These are phyloP conservation scores for Planiliza haematocheilus DNA, from an alignment of 2,113 vertebrate species.

Conservation along the genomic window DNA sequence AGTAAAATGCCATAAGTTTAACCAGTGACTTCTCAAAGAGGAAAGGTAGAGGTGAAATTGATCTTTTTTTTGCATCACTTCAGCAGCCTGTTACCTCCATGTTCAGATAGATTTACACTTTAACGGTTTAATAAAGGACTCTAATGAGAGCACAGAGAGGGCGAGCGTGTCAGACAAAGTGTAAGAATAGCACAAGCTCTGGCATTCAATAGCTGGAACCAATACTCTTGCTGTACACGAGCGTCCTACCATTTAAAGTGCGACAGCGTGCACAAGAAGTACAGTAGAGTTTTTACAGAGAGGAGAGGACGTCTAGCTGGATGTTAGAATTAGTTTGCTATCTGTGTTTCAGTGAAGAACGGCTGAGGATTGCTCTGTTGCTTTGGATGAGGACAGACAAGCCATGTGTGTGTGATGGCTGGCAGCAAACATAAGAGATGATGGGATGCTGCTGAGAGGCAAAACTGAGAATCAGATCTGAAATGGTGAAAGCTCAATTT, in stretches of 20 bases:
- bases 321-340: slow-evolving; percentile 7
- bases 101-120: slow-evolving; percentile 3
- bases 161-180: slow-evolving; percentile 48
- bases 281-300: slow-evolving; percentile 12
- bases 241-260: slow-evolving; percentile 49
- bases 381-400: slow-evolving; percentile 5
- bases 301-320: background rate
- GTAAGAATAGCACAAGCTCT: slow-evolving; percentile 66
- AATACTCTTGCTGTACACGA: slow-evolving; percentile 42
- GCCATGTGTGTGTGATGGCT: background rate
- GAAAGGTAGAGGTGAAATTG: background rate
- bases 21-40: slow-evolving; percentile 5
- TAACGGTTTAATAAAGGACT: background rate
- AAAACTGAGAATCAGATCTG: background rate
- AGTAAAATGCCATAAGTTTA: background rate
- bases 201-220: slow-evolving; percentile 45
- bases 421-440: background rate
- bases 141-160: slow-evolving; percentile 37
- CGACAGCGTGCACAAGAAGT: slow-evolving; percentile 6
- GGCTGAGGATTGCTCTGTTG: slow-evolving; percentile 22
- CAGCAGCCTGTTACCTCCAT: background rate
- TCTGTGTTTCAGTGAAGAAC: slow-evolving; percentile 26
- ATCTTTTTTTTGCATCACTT: background rate
- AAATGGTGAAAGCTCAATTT: no score
- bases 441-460: background rate